Percentiles rank a stretch among this genome's conserved stretches.
phyloP scores from a whole-genome alignment of 2,888 invertebrate genomes.

The Chironomus tentans region DNA sequence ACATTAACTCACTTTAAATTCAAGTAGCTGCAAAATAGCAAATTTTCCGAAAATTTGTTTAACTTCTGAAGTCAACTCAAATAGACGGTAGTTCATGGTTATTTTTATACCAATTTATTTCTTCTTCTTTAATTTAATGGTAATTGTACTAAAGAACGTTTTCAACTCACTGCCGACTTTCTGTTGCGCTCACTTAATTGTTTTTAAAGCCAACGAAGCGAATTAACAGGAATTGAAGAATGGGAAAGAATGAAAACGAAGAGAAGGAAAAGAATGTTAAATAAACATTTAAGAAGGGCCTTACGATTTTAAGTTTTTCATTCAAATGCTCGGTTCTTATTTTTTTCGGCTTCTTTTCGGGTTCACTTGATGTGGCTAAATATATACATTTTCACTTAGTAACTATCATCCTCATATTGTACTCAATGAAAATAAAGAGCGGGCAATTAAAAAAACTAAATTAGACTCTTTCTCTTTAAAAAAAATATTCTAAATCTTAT shows the following conservation, averaged over 20 bases:
- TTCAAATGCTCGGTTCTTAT: neutral
- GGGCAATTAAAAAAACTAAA: neutral
- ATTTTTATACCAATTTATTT: neutral
- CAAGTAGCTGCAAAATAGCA: too few species aligned
- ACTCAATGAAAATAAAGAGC: neutral
- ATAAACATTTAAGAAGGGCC: slow-evolving; percentile 13
- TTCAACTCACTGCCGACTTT: neutral
- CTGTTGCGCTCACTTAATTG: slow-evolving; percentile 13
- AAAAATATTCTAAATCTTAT: too few species aligned
- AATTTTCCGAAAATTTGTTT: too few species aligned
- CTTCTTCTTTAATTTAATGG: neutral
- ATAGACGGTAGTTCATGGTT: neutral
- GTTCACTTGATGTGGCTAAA: neutral
- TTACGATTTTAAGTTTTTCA: slow-evolving; percentile 18
- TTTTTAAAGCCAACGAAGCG: slow-evolving; percentile 25
- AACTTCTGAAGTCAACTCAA: too few species aligned
- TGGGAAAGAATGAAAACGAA: neutral
- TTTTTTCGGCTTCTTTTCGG: neutral
- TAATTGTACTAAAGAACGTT: neutral
- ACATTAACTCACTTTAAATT: too few species aligned
- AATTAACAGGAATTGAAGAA: slow-evolving; percentile 7
- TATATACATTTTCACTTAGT: too few species aligned
- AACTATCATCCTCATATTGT: too few species aligned
- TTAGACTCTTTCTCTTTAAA: neutral
- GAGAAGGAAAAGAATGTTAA: slow-evolving; percentile 1